Conservation (phyloP, 30 jellyfish, hydroid and myxozoan genomes). For the Aurelia aurita region DNA sequence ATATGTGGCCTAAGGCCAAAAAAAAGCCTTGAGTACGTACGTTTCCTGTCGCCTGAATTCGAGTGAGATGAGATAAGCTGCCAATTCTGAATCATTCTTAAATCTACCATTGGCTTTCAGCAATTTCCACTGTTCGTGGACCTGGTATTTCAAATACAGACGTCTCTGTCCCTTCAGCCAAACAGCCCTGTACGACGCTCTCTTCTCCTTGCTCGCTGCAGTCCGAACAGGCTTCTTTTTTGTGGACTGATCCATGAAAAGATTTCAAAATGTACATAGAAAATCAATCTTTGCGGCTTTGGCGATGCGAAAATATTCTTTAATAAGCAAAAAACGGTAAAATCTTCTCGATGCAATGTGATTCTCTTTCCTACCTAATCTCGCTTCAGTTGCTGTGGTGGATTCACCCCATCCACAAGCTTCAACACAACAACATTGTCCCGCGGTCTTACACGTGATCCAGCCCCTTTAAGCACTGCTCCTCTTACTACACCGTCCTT, state of each 20-base stretch:
- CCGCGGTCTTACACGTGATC: too few species aligned
- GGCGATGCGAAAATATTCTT: neutral
- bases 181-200: conserved; percentile 13
- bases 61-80: neutral
- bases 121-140: conserved; percentile 3
- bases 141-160: neutral
- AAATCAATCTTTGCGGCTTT: neutral
- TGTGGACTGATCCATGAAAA: neutral
- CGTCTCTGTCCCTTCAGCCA: neutral
- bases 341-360: neutral
- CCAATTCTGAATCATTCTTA: neutral
- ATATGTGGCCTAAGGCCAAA: too few species aligned
- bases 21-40: too few species aligned
- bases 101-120: neutral
- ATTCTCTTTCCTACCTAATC: too few species aligned
- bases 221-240: conserved; percentile 9
- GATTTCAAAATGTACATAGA: neutral
- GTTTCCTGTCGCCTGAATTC: too few species aligned
- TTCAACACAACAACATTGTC: too few species aligned
- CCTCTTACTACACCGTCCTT: conserved; percentile 6
- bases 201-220: neutral
- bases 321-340: neutral
- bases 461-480: conserved; percentile 4
- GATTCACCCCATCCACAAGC: too few species aligned
- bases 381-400: too few species aligned